phyloP scores from a whole-genome alignment of 64 coral and sea anemone species.

The Orbicella faveolata region DNA sequence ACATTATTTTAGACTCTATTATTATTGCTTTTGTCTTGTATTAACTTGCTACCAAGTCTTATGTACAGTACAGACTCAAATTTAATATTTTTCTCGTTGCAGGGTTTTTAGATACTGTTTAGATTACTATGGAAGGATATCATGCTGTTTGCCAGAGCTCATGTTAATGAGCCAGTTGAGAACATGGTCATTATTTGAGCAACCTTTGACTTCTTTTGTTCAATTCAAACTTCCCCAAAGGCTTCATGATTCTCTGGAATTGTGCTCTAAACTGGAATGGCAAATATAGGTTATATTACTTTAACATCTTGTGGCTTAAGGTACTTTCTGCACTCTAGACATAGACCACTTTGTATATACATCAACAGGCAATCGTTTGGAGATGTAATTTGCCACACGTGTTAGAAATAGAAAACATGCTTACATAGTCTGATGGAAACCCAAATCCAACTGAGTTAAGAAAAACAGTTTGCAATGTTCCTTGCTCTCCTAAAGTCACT shows the following conservation, averaged over 20 bases:
- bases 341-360: background rate
- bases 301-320: background rate
- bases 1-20: too few relatives aligned
- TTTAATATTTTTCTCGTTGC: constrained; percentile 4
- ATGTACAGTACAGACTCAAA: background rate
- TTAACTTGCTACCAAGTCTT: background rate
- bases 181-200: background rate
- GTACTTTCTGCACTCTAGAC: background rate
- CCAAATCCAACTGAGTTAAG: too few relatives aligned
- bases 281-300: background rate
- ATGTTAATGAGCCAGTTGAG: background rate
- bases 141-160: background rate
- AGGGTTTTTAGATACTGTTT: background rate
- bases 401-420: too few relatives aligned
- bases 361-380: background rate
- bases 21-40: background rate
- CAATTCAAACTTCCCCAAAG: background rate
- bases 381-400: too few relatives aligned
- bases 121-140: background rate
- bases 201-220: background rate
- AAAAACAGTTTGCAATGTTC: too few relatives aligned
- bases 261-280: background rate
- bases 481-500: too few relatives aligned
- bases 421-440: too few relatives aligned
- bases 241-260: background rate